These are phyloP conservation scores for Acanthisitta chloris DNA, from an alignment of 2,113 vertebrate genomes.

Conservation along the genomic window DNA sequence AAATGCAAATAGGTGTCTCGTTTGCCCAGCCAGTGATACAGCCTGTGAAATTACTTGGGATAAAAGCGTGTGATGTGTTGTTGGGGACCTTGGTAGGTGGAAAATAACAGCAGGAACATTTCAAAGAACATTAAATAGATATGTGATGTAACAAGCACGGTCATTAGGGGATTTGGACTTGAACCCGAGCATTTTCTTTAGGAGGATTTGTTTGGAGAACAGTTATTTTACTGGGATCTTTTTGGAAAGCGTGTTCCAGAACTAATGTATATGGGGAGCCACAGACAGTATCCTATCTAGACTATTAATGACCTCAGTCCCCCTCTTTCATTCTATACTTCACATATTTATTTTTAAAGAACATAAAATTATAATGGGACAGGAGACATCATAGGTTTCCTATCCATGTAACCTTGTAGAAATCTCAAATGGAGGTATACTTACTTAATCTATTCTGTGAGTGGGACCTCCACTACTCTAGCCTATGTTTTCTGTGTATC, in stretches of 20 bases:
- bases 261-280: neutral
- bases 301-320: neutral
- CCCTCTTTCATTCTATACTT: neutral
- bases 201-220: neutral
- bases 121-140: neutral
- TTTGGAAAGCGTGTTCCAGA: neutral
- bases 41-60: neutral
- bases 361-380: neutral
- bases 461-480: neutral
- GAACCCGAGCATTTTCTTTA: neutral
- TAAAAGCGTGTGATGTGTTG: rapidly evolving
- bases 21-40: neutral
- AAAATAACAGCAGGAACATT: neutral
- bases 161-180: neutral
- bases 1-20: neutral
- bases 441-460: neutral
- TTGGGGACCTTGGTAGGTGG: neutral
- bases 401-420: neutral
- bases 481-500: neutral
- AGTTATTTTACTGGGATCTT: neutral
- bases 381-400: neutral
- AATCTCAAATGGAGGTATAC: neutral
- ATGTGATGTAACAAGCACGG: neutral
- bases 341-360: neutral
- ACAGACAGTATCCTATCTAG: neutral